phyloP scores from a whole-genome alignment of 2,888 invertebrate species.

The Augochlorella aurata region DNA sequence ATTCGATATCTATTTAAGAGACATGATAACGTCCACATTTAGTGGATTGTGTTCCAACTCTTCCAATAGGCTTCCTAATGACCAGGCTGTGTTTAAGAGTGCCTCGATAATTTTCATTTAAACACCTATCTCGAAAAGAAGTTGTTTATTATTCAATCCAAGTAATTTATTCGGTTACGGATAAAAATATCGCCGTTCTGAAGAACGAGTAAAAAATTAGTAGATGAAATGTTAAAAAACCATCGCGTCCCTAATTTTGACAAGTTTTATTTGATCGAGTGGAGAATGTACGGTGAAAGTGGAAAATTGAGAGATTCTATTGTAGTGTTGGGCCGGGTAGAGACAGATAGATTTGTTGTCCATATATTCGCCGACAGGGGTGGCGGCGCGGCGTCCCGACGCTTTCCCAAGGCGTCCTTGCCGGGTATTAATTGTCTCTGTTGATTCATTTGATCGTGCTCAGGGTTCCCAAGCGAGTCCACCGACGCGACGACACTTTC shows the following conservation, averaged over 20 bases:
- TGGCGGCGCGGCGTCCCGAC: conserved; percentile 69
- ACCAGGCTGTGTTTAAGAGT: too few relatives aligned
- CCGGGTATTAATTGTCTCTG: conserved; percentile 80
- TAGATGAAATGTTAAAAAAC: too few relatives aligned
- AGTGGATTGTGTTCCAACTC: too few relatives aligned
- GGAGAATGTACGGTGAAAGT: neutral
- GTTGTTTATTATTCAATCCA: too few relatives aligned
- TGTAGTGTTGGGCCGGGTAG: conserved; percentile 38
- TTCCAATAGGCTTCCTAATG: too few relatives aligned
- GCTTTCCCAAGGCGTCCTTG: conserved; percentile 75
- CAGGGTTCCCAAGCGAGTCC: conserved; percentile 72
- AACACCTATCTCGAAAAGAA: too few relatives aligned
- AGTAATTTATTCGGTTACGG: too few relatives aligned
- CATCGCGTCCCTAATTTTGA: neutral
- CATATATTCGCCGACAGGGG: conserved; percentile 52
- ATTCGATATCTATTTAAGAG: too few relatives aligned
- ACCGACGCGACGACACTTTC: conserved; percentile 62
- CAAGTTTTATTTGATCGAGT: neutral
- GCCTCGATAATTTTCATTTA: too few relatives aligned
- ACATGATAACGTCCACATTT: too few relatives aligned
- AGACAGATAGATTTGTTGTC: conserved; percentile 78
- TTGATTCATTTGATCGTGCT: conserved; percentile 81
- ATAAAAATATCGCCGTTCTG: too few relatives aligned
- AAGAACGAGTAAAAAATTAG: too few relatives aligned
- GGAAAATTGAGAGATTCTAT: conserved; percentile 15